These are phyloP conservation scores for Noctua comes DNA, from an alignment of 2,888 invertebrate genomes.

Conservation along the genomic window DNA sequence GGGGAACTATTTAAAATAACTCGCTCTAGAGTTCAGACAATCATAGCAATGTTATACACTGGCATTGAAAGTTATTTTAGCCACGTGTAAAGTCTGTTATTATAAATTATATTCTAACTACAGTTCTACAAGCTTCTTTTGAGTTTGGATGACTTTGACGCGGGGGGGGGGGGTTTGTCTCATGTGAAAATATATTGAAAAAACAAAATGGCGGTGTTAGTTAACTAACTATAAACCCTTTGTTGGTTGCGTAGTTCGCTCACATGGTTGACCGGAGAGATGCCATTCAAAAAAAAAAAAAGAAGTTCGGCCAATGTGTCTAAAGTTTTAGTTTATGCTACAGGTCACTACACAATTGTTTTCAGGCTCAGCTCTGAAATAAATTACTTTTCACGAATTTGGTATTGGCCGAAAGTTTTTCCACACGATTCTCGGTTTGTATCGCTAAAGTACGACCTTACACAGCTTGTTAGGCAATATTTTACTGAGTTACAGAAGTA, in stretches of 20 bases:
- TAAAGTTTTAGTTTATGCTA: not conserved
- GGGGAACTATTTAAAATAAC: not conserved
- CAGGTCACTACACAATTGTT: not conserved
- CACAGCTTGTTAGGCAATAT: slow-evolving; percentile 22
- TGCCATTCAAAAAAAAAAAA: too few species aligned
- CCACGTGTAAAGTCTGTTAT: not conserved
- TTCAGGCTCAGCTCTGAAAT: not conserved
- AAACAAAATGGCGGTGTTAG: not conserved
- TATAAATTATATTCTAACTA: not conserved
- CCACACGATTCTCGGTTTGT: slow-evolving; percentile 19
- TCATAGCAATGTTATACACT: not conserved
- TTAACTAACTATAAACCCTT: not conserved
- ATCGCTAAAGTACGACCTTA: slow-evolving; percentile 10
- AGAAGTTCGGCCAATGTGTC: not conserved
- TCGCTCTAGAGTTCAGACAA: not conserved
- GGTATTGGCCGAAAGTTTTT: slow-evolving; percentile 4
- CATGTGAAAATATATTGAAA: not conserved
- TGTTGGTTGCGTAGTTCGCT: not conserved
- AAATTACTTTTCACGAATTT: slow-evolving; percentile 19
- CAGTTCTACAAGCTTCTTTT: not conserved
- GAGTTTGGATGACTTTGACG: not conserved
- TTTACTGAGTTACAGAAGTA: not conserved
- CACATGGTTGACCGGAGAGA: too few species aligned
- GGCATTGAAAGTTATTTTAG: not conserved
- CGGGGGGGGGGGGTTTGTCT: not conserved